Base-by-base conservation (phyloP, 2,113 vertebrate genomes). In the Accipiter virgatus region DNA sequence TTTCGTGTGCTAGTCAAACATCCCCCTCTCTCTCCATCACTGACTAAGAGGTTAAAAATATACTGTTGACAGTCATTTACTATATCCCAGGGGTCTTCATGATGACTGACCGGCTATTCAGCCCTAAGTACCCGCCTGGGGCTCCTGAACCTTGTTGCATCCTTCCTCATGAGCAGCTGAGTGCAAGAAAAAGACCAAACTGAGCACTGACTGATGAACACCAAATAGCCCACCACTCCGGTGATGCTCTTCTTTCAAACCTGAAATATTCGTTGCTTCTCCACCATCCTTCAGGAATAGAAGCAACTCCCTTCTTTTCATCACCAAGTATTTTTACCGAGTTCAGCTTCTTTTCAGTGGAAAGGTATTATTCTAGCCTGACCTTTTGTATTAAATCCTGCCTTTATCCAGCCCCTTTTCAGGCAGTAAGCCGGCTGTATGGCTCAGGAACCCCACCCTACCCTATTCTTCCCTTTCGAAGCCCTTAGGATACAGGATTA, bases 331-430 rank as follows among this genome's bases (percentile, higher is more conserved):
- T 63, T 95, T 95, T 82, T 72, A 85, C 55, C 1, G 4, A 91
- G 81, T 91, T 93, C 52, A 59, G 8, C 85, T 94, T 88, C 93
- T 48, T 94, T 96, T 75, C 74, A 82, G 66, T 53, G 62, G 53
- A 82, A 90, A 94, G 45, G 43, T 58, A 82, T 65, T 96, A 85
- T 82, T 90, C 78, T 42, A 85, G 87, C 61, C 52, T 85, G 95
- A 92, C 84, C 77, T 91, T 91, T 95, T 70, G 42, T 77, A 93
- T 82, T 80, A 93, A 96, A 92, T 88, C 74, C 78, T 87, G 78
- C 84, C 62, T 90, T 89, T 84, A 93, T 56, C 91, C 93, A 96
- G n/a, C 40, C 48, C 70, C 50, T 94, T 90, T 87, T 85, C 63
- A 78, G 59, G 71, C 79, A 61, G 66, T 55, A 70, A 96, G 11